Conservation (phyloP, 2,113 vertebrate genomes). For the Turnix velox region DNA sequence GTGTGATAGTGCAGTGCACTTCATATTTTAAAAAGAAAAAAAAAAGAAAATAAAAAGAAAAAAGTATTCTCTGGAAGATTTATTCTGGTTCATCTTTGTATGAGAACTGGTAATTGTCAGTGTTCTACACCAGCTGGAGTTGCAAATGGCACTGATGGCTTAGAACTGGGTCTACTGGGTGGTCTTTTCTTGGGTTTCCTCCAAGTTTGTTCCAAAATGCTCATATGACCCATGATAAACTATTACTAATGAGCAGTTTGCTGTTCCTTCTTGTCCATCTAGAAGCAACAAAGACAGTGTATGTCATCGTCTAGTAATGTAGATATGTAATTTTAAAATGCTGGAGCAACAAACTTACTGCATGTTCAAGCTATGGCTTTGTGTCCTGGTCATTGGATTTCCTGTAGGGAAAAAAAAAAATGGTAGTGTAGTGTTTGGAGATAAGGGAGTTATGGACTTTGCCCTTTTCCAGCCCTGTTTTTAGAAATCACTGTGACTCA, state of each 20-base stretch:
- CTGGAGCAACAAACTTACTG: neutral
- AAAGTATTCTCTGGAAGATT: neutral
- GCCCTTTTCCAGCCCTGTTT: neutral
- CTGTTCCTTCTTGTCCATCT: constrained; percentile 12
- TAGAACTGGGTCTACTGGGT: constrained; percentile 42
- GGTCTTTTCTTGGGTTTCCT: constrained; percentile 48
- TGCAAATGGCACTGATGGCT: neutral
- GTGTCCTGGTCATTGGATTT: neutral
- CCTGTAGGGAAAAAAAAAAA: neutral
- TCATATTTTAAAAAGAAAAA: neutral
- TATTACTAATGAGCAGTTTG: constrained; percentile 31
- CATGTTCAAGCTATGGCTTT: neutral
- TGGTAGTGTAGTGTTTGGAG: neutral
- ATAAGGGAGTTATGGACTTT: neutral
- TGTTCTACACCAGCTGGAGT: constrained; percentile 35
- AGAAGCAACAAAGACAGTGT: neutral
- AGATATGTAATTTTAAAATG: neutral
- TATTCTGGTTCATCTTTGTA: constrained; percentile 19
- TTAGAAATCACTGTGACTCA: constrained; percentile 5
- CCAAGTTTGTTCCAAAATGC: constrained; percentile 16
- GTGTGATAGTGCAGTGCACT: neutral
- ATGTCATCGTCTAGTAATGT: constrained; percentile 32
- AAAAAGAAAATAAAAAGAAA: neutral
- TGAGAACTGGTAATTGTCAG: constrained; percentile 41
- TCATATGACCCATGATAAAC: constrained; percentile 40